A percentile compares a stretch with the other conserved stretches of the same genome.
These are phyloP conservation scores for Mesorhabditis belari DNA, from an alignment of 2,888 invertebrate species.

Conservation along the genomic window DNA sequence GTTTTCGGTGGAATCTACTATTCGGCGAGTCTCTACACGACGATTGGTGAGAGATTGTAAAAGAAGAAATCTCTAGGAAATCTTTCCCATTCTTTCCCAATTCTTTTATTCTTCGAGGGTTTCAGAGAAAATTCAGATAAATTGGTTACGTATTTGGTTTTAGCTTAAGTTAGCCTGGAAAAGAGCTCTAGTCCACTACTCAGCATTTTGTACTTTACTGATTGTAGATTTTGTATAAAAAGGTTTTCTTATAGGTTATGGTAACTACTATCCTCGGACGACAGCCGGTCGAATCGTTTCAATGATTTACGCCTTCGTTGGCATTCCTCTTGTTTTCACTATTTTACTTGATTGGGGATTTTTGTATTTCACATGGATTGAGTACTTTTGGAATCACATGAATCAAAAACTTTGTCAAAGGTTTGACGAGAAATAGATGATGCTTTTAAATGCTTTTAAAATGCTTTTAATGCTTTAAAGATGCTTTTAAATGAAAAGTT, in stretches of 20 bases:
- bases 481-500: background rate
- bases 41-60: slow-evolving; percentile 25
- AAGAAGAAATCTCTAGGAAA: too few relatives aligned
- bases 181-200: too few relatives aligned
- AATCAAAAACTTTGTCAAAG: slow-evolving; percentile 34
- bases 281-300: slow-evolving; percentile 33
- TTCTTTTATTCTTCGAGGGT: too few relatives aligned
- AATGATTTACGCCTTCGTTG: slow-evolving; percentile 38
- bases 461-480: too few relatives aligned
- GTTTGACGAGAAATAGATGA: too few relatives aligned
- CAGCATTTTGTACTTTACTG: too few relatives aligned
- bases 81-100: too few relatives aligned
- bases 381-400: slow-evolving; percentile 35
- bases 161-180: too few relatives aligned
- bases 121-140: too few relatives aligned
- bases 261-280: slow-evolving; percentile 33
- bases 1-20: slow-evolving; percentile 41
- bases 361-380: slow-evolving; percentile 38
- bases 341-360: slow-evolving; percentile 41
- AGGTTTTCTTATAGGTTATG: slow-evolving; percentile 26
- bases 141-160: too few relatives aligned
- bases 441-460: background rate
- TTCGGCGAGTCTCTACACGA: slow-evolving; percentile 39
- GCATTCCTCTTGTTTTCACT: slow-evolving; percentile 36
- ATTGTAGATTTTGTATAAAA: background rate